Conservation (phyloP, 2,888 invertebrate species). For the Melipona bicolor region DNA sequence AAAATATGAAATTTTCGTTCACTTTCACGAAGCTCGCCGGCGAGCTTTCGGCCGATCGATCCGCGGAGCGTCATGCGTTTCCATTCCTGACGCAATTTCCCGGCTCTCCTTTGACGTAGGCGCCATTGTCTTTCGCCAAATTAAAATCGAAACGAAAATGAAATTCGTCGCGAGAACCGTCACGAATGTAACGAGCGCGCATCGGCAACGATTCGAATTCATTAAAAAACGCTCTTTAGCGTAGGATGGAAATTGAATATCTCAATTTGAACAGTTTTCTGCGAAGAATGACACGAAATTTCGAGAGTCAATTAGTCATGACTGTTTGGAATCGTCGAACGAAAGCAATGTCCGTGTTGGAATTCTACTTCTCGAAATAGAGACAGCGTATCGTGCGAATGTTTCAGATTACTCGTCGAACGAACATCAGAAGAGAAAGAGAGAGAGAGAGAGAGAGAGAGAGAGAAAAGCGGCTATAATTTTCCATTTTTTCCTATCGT, state of each 20-base stretch:
- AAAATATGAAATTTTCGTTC: not conserved
- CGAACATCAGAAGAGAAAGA: no score
- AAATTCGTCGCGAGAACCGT: not conserved
- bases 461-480: no score
- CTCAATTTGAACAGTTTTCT: not conserved
- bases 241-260: not conserved
- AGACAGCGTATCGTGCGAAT: not conserved
- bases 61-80: not conserved
- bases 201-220: not conserved
- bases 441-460: no score
- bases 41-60: not conserved
- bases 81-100: conserved; percentile 13
- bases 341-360: not conserved
- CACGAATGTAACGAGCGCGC: not conserved
- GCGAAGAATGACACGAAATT: not conserved
- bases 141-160: conserved; percentile 26
- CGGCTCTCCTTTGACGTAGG: not conserved
- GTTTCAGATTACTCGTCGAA: not conserved
- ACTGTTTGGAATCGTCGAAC: not conserved
- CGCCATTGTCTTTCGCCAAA: not conserved
- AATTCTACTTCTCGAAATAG: not conserved
- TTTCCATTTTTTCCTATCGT: not conserved
- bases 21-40: not conserved
- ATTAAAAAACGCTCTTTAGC: conserved; percentile 2
- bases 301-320: not conserved